Percentiles rank a stretch among this genome's conserved stretches.
phyloP scores from a whole-genome alignment of 2,888 invertebrate genomes.

The Cryptophagus acutangulus region DNA sequence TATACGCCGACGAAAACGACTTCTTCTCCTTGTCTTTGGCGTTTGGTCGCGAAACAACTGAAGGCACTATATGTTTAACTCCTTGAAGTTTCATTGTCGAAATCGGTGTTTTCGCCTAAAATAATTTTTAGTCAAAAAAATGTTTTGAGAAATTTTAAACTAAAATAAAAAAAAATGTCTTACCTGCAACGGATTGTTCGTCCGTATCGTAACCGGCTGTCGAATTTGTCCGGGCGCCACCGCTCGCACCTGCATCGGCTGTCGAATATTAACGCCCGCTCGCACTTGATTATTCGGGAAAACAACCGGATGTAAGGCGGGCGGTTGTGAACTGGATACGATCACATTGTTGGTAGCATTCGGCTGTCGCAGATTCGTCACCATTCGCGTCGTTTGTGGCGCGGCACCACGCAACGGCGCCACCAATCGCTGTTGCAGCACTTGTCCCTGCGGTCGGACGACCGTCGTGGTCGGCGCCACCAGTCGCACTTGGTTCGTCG shows the following conservation, averaged over 20 bases:
- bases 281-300: conserved; percentile 33
- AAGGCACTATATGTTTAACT: conserved; percentile 54
- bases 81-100: conserved; percentile 44
- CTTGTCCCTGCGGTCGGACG: conserved; percentile 50
- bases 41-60: conserved; percentile 47
- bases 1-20: conserved; percentile 49
- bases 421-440: conserved; percentile 55
- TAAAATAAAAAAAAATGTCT: too few relatives aligned
- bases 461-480: conserved; percentile 52
- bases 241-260: conserved; percentile 23
- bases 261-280: conserved; percentile 18
- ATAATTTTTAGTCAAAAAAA: too few relatives aligned
- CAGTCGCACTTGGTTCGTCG: conserved; percentile 60
- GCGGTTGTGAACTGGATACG: conserved; percentile 46
- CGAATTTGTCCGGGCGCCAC: conserved; percentile 39
- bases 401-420: conserved; percentile 44
- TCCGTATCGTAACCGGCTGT: conserved; percentile 34
- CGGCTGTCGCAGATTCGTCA: conserved; percentile 44
- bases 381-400: conserved; percentile 43
- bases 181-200: conserved; percentile 33
- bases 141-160: too few relatives aligned
- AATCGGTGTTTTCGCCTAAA: conserved; percentile 46
- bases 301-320: conserved; percentile 47
- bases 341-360: conserved; percentile 38
- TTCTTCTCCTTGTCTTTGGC: conserved; percentile 72